Base-by-base conservation (phyloP, 2,888 invertebrate species). In the Cynaeus angustus region DNA sequence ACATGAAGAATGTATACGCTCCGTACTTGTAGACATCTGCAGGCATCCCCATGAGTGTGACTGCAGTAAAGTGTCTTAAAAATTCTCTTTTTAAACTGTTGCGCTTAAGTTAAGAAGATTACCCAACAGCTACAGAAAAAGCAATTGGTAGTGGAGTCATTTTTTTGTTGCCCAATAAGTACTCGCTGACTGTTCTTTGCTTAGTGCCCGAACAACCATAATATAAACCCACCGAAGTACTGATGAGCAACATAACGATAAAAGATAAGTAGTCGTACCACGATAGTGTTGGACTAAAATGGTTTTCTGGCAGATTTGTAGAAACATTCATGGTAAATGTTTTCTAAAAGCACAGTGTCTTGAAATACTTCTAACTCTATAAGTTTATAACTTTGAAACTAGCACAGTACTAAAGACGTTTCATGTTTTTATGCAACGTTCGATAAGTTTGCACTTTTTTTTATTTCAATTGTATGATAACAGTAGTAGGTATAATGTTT, bases 91-190 rank as follows among this genome's bases (percentile, higher is more conserved):
- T 10, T n/a, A 48, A 46, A 9, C 1, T 30, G 4, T 7, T 26
- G 7, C 7, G 7, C 7, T 33, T 28, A 10, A 5, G 1, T 9
- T 9, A 28, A 30, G 2, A 8, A 12, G 50, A 3, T 55, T 83
- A 92, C 92, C 92, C 91, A 5, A 93, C 91, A 75, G 92, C 88
- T 8, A 94, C 85, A 12, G 92, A 93, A 83, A 93, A 87, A 0
- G 91, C 89, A 67, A 94, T 88, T 0, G 94, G 93, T 76, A 93
- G 87, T n/a, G 90, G 88, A 1, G 89, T 89, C 92, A 94, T 92
- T 75, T 88, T 88, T 81, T 91, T 90, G 5, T 91, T 91, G 14
- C 92, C 93, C 81, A 92, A 88, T 45, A 93, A 83, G 81, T 93
- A 93, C 53, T 93, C 92, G 12, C 87, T 85, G 0, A 91, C 89